Base-by-base conservation (phyloP, 2,888 invertebrate species). In the Amphimallon solstitiale region DNA sequence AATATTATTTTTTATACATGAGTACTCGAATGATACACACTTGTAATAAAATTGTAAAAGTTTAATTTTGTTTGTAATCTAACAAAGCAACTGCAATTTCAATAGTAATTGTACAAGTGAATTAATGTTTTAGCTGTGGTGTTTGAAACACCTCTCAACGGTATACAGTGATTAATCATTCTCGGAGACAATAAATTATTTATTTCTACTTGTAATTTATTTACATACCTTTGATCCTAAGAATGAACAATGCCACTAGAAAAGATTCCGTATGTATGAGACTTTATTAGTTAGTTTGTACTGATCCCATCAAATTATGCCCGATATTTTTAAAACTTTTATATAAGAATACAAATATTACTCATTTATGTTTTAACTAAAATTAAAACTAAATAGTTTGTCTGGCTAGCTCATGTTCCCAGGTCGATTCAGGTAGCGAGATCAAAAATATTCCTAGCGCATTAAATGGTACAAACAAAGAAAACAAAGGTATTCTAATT, bases 171-270 rank as follows among this genome's bases (percentile, higher is more conserved):
- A 80, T 79, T 75, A 79, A 77, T 74, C 79, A 77, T 79, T 80
- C 79, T 78, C 80, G 78, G 78, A 82, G 82, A 82, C 82, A 82
- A 82, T 82, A 82, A 82, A 82, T 82, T 81, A 82, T 82, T 81
- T 82, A 82, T 82, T 82, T 82, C 78, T 81, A 81, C 68, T 12
- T 64, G 46, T n/a, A 38, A 38, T 65, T 40, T 60, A 40, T 49
- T 65, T 59, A 49, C 15, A 48, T 19, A 15, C 51, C 49, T 10
- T 19, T 17, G 12, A 19, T 19, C 19, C 45, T 29, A 29, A 7
- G 9, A 29, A 45, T 15, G 15, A 1, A 40, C 7, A 40, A 2
- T 9, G 5, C 9, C 9, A 34, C 34, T 9, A 34, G 34, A 34
- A 34, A 34, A 5, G 9, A 34, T 34, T 34, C n/a, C n/a, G n/a